phyloP scores from a whole-genome alignment of 1,140 invertebrate species.

The Drosophila busckii region DNA sequence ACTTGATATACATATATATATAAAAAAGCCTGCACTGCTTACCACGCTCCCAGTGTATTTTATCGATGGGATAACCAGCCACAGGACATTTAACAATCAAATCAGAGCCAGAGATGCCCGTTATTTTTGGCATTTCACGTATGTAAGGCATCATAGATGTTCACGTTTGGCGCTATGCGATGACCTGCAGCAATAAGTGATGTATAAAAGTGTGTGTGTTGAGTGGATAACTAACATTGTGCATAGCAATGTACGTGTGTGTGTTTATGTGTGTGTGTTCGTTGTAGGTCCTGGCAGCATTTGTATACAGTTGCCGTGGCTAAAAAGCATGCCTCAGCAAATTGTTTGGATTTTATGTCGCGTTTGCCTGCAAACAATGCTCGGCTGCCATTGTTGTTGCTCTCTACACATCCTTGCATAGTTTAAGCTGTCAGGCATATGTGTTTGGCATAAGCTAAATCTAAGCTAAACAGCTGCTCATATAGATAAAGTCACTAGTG shows the following conservation, averaged over 20 bases:
- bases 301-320: conserved; percentile 36
- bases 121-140: conserved; percentile 93
- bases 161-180: conserved; percentile 91
- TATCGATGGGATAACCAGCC: conserved; percentile 93
- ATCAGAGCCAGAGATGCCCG: conserved; percentile 91
- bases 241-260: background rate
- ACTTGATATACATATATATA: conserved; percentile 9
- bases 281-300: background rate
- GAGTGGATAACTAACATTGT: too few species aligned
- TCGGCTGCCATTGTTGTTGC: conserved; percentile 25
- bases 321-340: conserved; percentile 56
- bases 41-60: conserved; percentile 94
- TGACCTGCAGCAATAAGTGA: conserved; percentile 78
- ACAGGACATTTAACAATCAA: conserved; percentile 94
- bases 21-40: conserved; percentile 46
- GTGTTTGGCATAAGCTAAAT: too few species aligned
- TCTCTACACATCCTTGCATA: too few species aligned
- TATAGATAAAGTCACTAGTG: too few species aligned
- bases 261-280: background rate
- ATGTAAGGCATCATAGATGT: conserved; percentile 96
- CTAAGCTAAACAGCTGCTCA: too few species aligned
- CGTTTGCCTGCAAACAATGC: conserved; percentile 67
- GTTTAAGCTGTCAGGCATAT: too few species aligned
- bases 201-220: conserved; percentile 26
- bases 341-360: conserved; percentile 74